Conservation (phyloP, 1,140 invertebrate genomes). For the Eubasilissa regina region DNA sequence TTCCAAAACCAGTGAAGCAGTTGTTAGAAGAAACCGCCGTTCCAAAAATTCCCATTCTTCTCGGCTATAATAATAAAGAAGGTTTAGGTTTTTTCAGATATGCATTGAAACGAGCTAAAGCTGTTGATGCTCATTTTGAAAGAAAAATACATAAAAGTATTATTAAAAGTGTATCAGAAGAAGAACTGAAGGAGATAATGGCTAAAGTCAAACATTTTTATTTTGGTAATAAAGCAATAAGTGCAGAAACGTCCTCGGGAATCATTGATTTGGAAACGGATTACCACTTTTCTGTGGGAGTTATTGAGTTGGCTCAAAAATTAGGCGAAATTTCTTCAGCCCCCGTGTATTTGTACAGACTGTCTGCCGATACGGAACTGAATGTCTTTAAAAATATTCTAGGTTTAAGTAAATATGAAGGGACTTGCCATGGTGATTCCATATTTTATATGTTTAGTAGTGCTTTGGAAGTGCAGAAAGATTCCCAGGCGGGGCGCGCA, state of each 20-base stretch:
- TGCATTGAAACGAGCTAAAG: conserved; percentile 61
- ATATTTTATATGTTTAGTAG: too few species aligned
- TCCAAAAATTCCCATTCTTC: conserved; percentile 74
- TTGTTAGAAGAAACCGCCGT: conserved; percentile 61
- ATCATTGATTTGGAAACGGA: conserved; percentile 68
- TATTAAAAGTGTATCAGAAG: conserved; percentile 56
- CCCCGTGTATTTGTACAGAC: conserved; percentile 71
- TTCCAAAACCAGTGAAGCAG: neutral
- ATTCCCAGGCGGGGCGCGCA: too few species aligned
- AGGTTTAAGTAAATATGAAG: conserved; percentile 63
- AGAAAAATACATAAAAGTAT: conserved; percentile 65
- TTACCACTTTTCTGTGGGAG: conserved; percentile 65
- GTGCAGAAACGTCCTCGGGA: conserved; percentile 59
- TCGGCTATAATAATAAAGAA: conserved; percentile 76
- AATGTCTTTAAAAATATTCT: conserved; percentile 64
- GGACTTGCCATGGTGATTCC: conserved; percentile 71
- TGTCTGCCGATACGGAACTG: conserved; percentile 67
- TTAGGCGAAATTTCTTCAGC: conserved; percentile 62
- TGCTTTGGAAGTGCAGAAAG: too few species aligned
- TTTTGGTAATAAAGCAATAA: conserved; percentile 65
- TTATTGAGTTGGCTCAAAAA: conserved; percentile 65
- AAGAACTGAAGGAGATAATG: conserved; percentile 64
- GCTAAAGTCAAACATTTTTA: conserved; percentile 69
- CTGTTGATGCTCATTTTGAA: conserved; percentile 64
- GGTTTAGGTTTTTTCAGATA: conserved; percentile 68